phyloP scores from a whole-genome alignment of 1,140 invertebrate genomes.

The Trichomalopsis sarcophagae region DNA sequence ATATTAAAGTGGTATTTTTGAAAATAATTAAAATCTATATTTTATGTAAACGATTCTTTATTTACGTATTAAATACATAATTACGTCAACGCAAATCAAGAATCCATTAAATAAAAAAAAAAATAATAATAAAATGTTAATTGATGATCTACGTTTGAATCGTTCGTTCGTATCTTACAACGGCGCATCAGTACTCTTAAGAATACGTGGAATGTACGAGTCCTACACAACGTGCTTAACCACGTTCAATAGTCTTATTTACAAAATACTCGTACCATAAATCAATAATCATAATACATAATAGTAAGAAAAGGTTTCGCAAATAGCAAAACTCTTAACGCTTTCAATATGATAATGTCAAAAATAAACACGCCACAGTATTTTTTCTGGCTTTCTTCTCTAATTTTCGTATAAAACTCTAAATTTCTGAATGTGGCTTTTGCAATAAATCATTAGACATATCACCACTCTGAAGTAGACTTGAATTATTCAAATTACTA shows the following conservation, averaged over 20 bases:
- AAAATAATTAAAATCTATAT: background rate
- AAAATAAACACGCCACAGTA: background rate
- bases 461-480: background rate
- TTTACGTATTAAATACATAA: conserved; percentile 50
- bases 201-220: conserved; percentile 41
- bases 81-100: conserved; percentile 42
- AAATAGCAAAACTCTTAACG: background rate
- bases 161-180: conserved; percentile 39
- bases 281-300: background rate
- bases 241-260: conserved; percentile 42
- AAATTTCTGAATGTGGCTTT: background rate
- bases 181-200: background rate
- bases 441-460: background rate
- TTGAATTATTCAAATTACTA: background rate
- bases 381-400: background rate
- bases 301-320: conserved; percentile 26
- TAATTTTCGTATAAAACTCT: conserved; percentile 11
- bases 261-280: conserved; percentile 38
- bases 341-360: background rate
- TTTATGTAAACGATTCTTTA: conserved; percentile 43
- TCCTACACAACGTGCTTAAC: conserved; percentile 20
- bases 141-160: conserved; percentile 25
- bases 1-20: background rate
- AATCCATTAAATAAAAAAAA: too few species aligned
- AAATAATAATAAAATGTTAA: conserved; percentile 52